Evolutionary conservation across 2,797 vertebrate species (phyloP), one percentile per base, ranked within the genome.

Genomic region (Phoeniculus purpureus): DNA sequence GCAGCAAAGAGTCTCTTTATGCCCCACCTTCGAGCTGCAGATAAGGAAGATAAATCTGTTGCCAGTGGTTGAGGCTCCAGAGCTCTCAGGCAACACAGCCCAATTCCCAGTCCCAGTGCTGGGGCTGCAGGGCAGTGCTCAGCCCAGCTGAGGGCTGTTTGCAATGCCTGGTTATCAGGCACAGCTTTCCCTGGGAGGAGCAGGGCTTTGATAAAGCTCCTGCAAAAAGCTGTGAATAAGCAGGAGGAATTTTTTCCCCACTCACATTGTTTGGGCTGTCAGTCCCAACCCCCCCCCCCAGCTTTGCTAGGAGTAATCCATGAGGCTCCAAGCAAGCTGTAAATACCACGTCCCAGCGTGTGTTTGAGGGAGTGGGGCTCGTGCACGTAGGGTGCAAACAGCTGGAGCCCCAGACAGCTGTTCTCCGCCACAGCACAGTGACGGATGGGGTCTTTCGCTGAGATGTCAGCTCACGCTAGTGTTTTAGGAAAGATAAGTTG

Each of bases 381-480:
- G 74, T 4, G 13, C 32, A 15, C 2, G 29, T 3, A 60, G 79
- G 90, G 72, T 15, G 76, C 89, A 17, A 82, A 82, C 93, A 94
- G 45, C 92, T 95, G 76, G 56, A 89, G 84, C 79, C 52, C 19
- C 9, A 13, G 93, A 20, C 75, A 91, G 91, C 78, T 92, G 94
- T 88, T 88, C 64, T 66, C 66, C 61, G 59, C 59, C 54, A 4
- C 76, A 20, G 60, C 73, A 43, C 14, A 0, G 7, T 40, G 87
- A 90, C 26, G 27, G 55, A 34, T 4, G 61, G 77, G 89, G 64
- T 32, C 72, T 56, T 55, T 70, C 64, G 21, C 64, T 4, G 26
- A 48, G 62, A 94, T 52, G 56, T 84, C 82, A 32, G 32, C 79
- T 59, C 71, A 26, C 5, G 3, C 64, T 23, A 7, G 60, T 34